These are phyloP conservation scores for Gila orcuttii DNA, from an alignment of 2,113 vertebrate species.

Conservation along the genomic window DNA sequence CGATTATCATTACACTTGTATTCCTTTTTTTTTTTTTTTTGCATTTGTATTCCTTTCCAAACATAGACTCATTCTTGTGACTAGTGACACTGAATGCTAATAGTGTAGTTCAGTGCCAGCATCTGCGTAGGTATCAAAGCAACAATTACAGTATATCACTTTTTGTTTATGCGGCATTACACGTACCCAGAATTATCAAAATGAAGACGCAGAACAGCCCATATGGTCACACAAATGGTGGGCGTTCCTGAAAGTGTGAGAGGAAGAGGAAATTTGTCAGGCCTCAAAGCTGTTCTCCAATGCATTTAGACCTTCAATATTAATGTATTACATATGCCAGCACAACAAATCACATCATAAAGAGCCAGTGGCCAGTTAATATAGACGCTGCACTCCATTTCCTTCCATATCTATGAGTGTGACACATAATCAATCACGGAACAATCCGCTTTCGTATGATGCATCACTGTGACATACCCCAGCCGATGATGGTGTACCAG, in stretches of 20 bases:
- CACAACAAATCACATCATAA: slow-evolving; percentile 28
- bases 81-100: slow-evolving; percentile 6
- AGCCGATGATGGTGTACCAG: slow-evolving; percentile 86
- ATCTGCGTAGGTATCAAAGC: neutral
- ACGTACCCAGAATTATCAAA: slow-evolving; percentile 90
- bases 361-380: slow-evolving; percentile 11
- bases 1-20: too few relatives aligned
- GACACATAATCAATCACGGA: slow-evolving; percentile 10
- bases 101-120: neutral
- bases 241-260: slow-evolving; percentile 85
- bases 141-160: neutral
- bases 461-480: slow-evolving; percentile 67
- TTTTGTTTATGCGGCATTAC: neutral
- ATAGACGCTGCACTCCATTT: neutral
- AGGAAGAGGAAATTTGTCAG: neutral
- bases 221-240: slow-evolving; percentile 93
- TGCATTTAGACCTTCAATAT: neutral
- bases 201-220: slow-evolving; percentile 92
- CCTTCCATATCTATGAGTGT: neutral
- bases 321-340: neutral
- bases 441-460: neutral
- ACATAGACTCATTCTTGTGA: neutral
- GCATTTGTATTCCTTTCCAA: neutral
- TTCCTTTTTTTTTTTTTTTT: too few relatives aligned
- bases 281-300: slow-evolving; percentile 9